Conservation (phyloP, 2,113 vertebrate species). For the Odocoileus hemionus region DNA sequence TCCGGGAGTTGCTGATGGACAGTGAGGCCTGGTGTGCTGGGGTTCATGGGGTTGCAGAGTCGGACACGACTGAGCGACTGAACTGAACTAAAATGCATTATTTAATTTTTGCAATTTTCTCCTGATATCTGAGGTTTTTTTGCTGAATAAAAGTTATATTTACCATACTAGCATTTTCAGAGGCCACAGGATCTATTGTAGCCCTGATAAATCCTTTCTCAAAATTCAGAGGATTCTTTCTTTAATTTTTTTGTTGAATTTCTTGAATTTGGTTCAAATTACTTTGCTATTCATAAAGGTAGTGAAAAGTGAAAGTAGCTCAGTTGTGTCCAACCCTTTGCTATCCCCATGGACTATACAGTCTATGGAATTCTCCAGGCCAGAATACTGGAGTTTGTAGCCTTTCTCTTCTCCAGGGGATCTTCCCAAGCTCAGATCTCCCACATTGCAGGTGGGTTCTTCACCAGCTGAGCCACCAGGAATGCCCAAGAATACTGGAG, state of each 20-base stretch:
- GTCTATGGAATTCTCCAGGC: neutral
- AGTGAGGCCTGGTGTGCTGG: fast-evolving
- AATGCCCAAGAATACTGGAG: neutral
- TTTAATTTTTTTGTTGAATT: neutral
- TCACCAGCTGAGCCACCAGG: neutral
- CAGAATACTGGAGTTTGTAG: neutral
- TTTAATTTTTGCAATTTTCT: too few species aligned
- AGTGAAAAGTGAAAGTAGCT: neutral
- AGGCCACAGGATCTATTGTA: too few species aligned
- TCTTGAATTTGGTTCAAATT: too few species aligned
- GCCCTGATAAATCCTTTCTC: too few species aligned
- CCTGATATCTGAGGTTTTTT: too few species aligned
- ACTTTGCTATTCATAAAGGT: neutral
- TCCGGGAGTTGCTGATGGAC: fast-evolving
- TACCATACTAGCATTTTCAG: too few species aligned
- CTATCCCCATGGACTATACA: neutral
- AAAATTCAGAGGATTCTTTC: neutral
- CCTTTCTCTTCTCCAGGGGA: neutral
- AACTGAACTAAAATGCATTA: neutral
- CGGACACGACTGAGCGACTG: fast-evolving
- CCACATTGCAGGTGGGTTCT: neutral
- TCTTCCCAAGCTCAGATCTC: neutral
- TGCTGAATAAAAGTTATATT: too few species aligned
- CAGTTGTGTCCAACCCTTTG: neutral
- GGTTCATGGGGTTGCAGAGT: neutral